Base-by-base conservation (phyloP, 2,888 invertebrate species). In the Tubulanus polymorphus region DNA sequence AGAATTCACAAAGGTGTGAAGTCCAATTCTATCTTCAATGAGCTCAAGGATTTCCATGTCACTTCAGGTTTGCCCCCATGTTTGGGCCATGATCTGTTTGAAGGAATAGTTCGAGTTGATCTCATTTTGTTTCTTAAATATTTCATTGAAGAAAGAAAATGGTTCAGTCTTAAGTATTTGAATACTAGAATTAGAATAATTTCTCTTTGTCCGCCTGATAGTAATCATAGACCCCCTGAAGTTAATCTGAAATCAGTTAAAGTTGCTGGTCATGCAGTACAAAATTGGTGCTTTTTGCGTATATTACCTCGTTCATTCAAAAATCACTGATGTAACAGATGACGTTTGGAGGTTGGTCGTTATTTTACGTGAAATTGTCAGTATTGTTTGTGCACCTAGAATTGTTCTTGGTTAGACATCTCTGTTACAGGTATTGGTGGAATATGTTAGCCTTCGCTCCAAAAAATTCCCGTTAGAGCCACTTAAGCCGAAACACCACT, bases 401-500 rank as follows among this genome's bases (percentile, higher is more conserved):
- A 35, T 53, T 6, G 23, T 27, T 8, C 15, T 18, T 27, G 35
- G 41, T 10, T 15, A n/a, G 26, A 23, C 53, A 20, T n/a, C 47
- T 6, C 37, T 23, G 35, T 10, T 56, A 10, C 47, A 37, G 23
- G 26, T 25, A 8, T 12, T 47, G 8, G 23, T 56, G n/a, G 48
- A 48, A 10, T 51, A 51, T 41, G 20, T 41, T 8, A 23, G 23
- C 23, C 23, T 41, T 18, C 18, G 41, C 20, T 8, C 23, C 3
- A 15, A 41, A 15, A 23, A 30, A 35, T 56, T 60, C 52, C 51
- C 56, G 32, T 20, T 48, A n/a, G 15, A 27, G 18, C 12, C 10
- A 27, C 30, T 57, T 10, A 53, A 28, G 29, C 51, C 59, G 26
- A 60, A 61, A 37, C 56, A 56, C 20, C 60, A 62, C 47, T 62